Conservation (phyloP, 2,113 vertebrate species). For the Edolisoma coerulescens region DNA sequence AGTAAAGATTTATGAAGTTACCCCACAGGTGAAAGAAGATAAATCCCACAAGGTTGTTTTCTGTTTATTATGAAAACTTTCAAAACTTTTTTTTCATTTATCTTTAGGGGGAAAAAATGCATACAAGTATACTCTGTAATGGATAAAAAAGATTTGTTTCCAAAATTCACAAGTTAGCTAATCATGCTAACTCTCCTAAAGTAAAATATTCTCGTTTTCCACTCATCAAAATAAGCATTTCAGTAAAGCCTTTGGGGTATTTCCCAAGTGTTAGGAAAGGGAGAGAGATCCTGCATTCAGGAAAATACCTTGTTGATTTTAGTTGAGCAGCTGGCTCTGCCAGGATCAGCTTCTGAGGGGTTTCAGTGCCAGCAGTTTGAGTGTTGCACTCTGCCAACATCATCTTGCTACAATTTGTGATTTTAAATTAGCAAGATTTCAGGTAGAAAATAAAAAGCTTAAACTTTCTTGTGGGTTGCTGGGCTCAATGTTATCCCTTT, state of each 20-base stretch:
- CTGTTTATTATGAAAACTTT: conserved; percentile 38
- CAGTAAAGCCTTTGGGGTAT: background rate
- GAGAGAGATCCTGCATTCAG: background rate
- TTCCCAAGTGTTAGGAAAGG: background rate
- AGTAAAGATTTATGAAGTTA: conserved; percentile 25
- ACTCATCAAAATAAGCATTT: background rate
- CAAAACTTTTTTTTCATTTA: conserved; percentile 45
- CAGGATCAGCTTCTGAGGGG: background rate
- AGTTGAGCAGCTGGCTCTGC: background rate
- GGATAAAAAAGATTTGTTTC: conserved; percentile 43
- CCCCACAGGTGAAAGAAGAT: background rate
- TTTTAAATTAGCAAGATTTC: background rate
- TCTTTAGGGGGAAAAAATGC: background rate
- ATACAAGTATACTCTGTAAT: conserved; percentile 48
- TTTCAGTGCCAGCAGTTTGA: background rate
- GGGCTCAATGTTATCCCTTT: background rate
- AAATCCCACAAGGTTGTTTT: conserved; percentile 34
- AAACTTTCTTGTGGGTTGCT: background rate
- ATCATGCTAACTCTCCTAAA: background rate
- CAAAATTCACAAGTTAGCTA: background rate
- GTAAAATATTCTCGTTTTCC: background rate
- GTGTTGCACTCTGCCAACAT: background rate
- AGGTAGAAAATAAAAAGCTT: background rate
- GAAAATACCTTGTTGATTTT: background rate
- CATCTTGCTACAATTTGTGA: background rate